phyloP scores from a whole-genome alignment of 2,113 vertebrate genomes.

The Leucopsar rothschildi region DNA sequence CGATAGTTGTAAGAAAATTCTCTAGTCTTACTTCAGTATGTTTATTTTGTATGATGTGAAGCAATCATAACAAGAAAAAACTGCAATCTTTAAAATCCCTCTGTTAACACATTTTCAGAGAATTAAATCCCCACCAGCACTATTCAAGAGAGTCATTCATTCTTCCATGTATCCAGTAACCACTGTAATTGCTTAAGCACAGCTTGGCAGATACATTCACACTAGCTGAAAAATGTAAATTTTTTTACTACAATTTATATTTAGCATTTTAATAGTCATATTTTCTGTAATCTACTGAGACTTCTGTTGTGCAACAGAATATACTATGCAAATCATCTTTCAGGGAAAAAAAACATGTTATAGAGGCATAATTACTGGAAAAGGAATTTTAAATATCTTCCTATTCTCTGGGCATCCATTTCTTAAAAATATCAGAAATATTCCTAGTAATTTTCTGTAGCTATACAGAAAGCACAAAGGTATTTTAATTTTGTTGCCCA shows the following conservation, averaged over 20 bases:
- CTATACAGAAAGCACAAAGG: neutral
- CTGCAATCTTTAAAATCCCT: neutral
- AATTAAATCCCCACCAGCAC: neutral
- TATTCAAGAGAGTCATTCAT: neutral
- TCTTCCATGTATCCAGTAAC: neutral
- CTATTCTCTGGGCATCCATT: neutral
- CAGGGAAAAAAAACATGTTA: neutral
- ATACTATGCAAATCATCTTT: neutral
- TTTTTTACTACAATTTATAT: neutral
- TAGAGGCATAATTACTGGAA: neutral
- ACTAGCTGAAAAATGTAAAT: neutral
- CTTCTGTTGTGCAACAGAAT: neutral
- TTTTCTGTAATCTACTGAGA: neutral
- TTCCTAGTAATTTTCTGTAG: neutral
- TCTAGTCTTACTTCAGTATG: neutral
- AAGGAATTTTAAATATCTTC: neutral
- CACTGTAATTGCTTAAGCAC: neutral
- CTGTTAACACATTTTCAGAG: neutral
- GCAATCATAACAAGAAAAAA: neutral
- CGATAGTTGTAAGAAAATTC: neutral
- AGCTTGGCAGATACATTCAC: neutral
- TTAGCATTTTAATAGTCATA: neutral
- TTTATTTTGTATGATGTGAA: neutral
- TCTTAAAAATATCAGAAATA: neutral
- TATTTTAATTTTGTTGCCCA: neutral